Conservation (phyloP, 2,888 invertebrate genomes). For the Polyommatus iphigenia region DNA sequence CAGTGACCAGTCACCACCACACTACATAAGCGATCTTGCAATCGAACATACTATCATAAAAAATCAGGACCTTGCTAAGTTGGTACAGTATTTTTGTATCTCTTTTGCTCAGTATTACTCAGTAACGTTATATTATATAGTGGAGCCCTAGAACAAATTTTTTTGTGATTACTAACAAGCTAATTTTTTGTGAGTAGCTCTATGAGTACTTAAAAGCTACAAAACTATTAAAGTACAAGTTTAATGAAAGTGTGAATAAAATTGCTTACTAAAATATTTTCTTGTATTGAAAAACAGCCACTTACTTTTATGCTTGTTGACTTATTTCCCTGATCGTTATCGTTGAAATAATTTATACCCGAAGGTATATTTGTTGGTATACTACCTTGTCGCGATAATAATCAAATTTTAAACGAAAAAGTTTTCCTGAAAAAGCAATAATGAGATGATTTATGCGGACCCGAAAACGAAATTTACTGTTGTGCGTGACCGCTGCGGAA, state of each 20-base stretch:
- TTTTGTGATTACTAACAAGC: no score
- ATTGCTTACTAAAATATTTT: background rate
- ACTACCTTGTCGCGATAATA: background rate
- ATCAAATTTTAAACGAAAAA: constrained; percentile 13
- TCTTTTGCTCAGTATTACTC: no score
- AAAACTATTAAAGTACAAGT: background rate
- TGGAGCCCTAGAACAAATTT: no score
- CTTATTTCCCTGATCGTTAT: background rate
- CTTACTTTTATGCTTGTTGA: background rate
- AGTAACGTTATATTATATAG: no score
- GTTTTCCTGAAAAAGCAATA: constrained; percentile 23
- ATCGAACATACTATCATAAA: no score
- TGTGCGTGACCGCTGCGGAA: constrained; percentile 13
- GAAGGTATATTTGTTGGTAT: background rate
- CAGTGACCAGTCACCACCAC: no score
- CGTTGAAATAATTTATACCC: background rate
- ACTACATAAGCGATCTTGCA: no score
- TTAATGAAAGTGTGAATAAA: background rate
- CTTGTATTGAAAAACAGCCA: background rate
- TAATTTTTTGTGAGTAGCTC: no score
- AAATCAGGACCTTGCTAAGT: no score
- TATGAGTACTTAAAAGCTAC: background rate
- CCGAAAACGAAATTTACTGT: constrained; percentile 23
- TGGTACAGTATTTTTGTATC: no score
- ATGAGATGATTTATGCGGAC: constrained; percentile 9